A percentile compares a stretch with the other conserved stretches of the same genome.
Conservation (phyloP, 2,888 invertebrate genomes). For the Odontomyia ornata region DNA sequence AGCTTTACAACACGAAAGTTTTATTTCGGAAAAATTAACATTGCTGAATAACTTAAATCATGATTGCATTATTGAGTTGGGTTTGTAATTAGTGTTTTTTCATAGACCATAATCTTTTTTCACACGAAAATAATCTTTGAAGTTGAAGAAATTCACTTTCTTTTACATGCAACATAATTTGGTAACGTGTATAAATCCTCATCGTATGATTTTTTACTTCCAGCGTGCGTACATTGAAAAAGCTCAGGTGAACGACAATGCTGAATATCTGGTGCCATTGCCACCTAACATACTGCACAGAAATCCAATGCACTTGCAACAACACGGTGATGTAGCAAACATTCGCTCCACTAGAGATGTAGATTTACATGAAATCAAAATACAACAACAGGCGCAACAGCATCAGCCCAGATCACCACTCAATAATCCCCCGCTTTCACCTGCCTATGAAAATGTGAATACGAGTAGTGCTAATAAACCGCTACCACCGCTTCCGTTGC, state of each 20-base stretch:
- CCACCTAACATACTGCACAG: slow-evolving; percentile 28
- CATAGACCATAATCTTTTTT: no score
- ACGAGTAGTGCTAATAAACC: slow-evolving; percentile 22
- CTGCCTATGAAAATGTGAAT: slow-evolving; percentile 25
- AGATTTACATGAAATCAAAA: slow-evolving; percentile 36
- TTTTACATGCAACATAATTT: no score
- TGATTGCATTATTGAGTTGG: no score
- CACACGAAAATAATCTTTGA: no score
- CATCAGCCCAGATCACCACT: slow-evolving; percentile 23
- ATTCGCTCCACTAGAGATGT: slow-evolving; percentile 25
- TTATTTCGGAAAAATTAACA: no score
- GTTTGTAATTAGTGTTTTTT: no score
- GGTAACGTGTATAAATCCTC: no score
- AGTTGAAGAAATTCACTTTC: no score
- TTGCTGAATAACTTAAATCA: no score
- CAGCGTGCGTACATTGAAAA: slow-evolving; percentile 37
- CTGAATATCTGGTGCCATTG: slow-evolving; percentile 59
- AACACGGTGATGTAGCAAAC: slow-evolving; percentile 28
- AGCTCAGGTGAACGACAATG: slow-evolving; percentile 58
- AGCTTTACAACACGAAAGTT: no score
- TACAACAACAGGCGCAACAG: slow-evolving; percentile 8
- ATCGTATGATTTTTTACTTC: neutral
- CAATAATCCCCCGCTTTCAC: slow-evolving; percentile 34
- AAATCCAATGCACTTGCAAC: slow-evolving; percentile 49
- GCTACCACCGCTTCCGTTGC: slow-evolving; percentile 30